Evolutionary conservation across 1,140 invertebrate genomes (phyloP).

Genomic region (Pseudoatta argentina): DNA sequence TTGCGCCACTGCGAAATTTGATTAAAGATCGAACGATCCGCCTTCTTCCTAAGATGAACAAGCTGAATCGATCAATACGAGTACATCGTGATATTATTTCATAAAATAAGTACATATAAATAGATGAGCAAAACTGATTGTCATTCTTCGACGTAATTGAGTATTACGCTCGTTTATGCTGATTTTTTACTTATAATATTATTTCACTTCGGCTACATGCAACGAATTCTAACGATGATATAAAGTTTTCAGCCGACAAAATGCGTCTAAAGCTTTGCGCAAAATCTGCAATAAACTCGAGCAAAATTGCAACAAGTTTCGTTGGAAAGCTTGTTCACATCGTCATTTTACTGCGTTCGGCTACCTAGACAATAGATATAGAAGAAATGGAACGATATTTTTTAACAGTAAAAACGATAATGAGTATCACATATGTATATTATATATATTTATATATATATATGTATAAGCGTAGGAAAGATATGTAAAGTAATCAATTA

Average conservation of each 20-base stretch:
- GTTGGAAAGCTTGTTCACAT: neutral
- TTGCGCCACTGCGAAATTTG: conserved; percentile 53
- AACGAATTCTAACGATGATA: conserved; percentile 44
- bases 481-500: conserved; percentile 58
- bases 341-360: conserved; percentile 10
- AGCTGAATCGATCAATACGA: conserved; percentile 58
- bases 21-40: conserved; percentile 53
- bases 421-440: conserved; percentile 42
- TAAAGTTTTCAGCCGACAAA: conserved; percentile 8
- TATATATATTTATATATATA: neutral
- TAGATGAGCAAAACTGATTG: conserved; percentile 63
- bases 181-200: conserved; percentile 41
- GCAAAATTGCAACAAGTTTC: neutral
- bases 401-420: conserved; percentile 57
- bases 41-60: conserved; percentile 29
- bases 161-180: conserved; percentile 49
- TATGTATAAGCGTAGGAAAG: too few species aligned
- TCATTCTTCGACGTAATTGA: conserved; percentile 61
- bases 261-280: conserved; percentile 14
- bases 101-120: conserved; percentile 57
- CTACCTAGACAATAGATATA: conserved; percentile 17
- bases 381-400: conserved; percentile 51
- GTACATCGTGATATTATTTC: conserved; percentile 56
- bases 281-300: conserved; percentile 26
- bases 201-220: conserved; percentile 44